Evolutionary conservation across 1,140 invertebrate species (phyloP), one percentile per base, ranked within the genome.

Genomic region (Trialeurodes vaporariorum): DNA sequence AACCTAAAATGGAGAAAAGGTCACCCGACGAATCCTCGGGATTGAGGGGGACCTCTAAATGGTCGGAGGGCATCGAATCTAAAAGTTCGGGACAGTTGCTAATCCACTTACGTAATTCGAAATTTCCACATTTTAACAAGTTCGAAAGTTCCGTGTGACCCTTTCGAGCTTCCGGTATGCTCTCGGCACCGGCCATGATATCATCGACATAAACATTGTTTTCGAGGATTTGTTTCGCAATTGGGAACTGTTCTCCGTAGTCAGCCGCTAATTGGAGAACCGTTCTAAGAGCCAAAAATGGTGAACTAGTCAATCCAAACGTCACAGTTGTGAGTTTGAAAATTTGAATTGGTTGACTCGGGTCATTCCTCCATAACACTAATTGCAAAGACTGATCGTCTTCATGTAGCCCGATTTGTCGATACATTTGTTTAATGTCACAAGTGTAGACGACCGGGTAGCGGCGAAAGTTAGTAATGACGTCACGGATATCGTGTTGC

Each of bases 401-500:
- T 23, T 69, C 40, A 61, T 72, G 13, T n/a, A 79, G 68, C 25
- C 69, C n/a, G 1, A 79, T 72, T 69, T 78, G 75, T 1, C 77
- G 66, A 62, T 77, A 81, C 73, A 79, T 79, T 68, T 79, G 76
- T 23, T 70, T 70, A 2, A 81, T 73, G 69, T 82, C 80, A 11
- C 74, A 75, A 22, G 71, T 69, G 24, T 82, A 67, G 22, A 75
- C 76, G 49, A 76, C 68, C 23, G 62, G 67, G 68, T 78, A 72
- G 61, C 68, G 68, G 65, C 80, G 64, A 73, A 79, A 81, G 62
- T 78, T 73, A 22, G 80, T 67, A 17, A 82, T 27, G 60, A 80
- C 72, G 25, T 71, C 70, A 62, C 76, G 68, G n/a, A 81, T 61
- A 64, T 81, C 77, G 27, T 77, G 72, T 70, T 80, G 79, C 0